Conservation (phyloP, 1,140 invertebrate species). For the Halesus radiatus region DNA sequence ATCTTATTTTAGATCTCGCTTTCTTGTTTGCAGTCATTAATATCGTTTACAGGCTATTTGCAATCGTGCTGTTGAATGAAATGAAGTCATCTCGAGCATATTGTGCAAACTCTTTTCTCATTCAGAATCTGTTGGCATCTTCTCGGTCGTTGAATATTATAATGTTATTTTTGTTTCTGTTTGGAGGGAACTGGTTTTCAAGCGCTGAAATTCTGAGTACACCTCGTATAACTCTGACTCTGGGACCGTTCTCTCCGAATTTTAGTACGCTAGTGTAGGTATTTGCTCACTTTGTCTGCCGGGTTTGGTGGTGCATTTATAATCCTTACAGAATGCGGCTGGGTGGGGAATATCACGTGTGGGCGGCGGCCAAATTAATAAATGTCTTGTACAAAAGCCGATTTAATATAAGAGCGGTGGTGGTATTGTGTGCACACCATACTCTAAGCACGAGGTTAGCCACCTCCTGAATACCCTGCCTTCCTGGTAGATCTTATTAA, state of each 20-base stretch:
- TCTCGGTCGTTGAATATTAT: neutral
- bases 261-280: neutral
- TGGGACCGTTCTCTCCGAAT: no score
- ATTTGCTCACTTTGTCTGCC: neutral
- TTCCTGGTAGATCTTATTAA: no score
- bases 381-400: neutral
- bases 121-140: neutral
- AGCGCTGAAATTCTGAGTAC: neutral
- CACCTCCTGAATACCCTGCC: no score
- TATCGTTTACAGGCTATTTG: no score
- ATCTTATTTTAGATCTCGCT: no score
- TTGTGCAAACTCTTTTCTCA: neutral
- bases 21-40: no score
- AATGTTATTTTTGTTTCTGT: neutral
- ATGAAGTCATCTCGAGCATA: no score
- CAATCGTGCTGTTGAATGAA: no score
- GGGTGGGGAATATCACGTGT: neutral
- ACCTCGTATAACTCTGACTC: neutral
- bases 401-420: neutral
- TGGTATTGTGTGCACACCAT: no score
- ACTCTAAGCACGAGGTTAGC: no score
- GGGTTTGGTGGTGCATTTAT: slow-evolving; percentile 30
- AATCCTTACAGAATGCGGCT: slow-evolving; percentile 14
- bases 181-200: neutral
- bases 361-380: slow-evolving; percentile 15